phyloP scores from a whole-genome alignment of 2,888 invertebrate species.

The Pachydiplax longipennis region DNA sequence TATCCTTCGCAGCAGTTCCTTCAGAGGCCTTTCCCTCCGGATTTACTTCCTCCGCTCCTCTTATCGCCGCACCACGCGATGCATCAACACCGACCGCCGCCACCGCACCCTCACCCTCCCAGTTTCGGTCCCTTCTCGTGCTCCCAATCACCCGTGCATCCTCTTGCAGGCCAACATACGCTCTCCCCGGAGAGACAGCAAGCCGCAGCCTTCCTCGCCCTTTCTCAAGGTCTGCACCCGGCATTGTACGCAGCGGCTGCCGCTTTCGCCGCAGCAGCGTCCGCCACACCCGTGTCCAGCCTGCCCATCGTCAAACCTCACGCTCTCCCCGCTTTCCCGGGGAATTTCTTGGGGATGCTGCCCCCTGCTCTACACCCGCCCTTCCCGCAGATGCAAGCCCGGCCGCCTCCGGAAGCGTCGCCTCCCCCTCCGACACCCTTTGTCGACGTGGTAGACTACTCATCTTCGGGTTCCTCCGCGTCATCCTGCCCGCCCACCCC shows the following conservation, averaged over 20 bases:
- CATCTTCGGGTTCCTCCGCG: neutral
- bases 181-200: neutral
- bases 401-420: neutral
- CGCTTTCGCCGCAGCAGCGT: slow-evolving; percentile 25
- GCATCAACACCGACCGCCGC: slow-evolving; percentile 41
- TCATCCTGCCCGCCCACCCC: neutral
- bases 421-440: neutral
- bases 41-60: slow-evolving; percentile 21
- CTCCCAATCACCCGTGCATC: neutral
- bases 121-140: neutral
- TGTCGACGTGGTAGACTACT: slow-evolving; percentile 33
- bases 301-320: slow-evolving; percentile 16
- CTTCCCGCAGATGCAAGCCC: neutral
- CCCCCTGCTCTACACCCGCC: slow-evolving; percentile 7
- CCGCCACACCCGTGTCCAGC: neutral
- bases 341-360: neutral
- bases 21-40: neutral
- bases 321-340: neutral
- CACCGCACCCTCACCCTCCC: slow-evolving; percentile 45
- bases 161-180: neutral
- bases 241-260: slow-evolving; percentile 39
- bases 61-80: neutral
- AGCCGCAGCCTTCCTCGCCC: neutral
- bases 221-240: slow-evolving; percentile 32
- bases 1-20: slow-evolving; percentile 29